These are phyloP conservation scores for Crypturellus undulatus DNA, from an alignment of 2,113 vertebrate species.

Conservation along the genomic window DNA sequence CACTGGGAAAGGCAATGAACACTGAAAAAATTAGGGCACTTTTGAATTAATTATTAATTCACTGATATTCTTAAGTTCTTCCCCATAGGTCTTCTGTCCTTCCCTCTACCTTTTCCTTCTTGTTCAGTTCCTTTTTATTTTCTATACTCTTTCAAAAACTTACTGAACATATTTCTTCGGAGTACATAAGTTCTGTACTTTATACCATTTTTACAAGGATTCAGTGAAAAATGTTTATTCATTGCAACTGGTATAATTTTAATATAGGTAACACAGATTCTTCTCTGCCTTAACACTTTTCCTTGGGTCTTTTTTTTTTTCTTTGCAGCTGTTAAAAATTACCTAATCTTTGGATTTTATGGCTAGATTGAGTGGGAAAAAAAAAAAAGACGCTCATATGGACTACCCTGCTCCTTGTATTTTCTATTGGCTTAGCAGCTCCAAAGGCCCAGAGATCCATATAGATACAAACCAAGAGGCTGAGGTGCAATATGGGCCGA, in stretches of 20 bases:
- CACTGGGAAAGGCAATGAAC: constrained; percentile 23
- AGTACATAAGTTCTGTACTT: neutral
- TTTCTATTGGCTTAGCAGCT: neutral
- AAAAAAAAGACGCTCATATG: neutral
- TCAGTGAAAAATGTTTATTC: neutral
- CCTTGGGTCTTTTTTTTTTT: neutral
- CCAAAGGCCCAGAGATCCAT: neutral
- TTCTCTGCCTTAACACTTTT: neutral
- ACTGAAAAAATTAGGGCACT: neutral
- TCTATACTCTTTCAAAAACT: neutral
- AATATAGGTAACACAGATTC: neutral
- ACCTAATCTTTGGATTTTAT: neutral
- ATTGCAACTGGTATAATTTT: neutral
- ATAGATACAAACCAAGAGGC: neutral
- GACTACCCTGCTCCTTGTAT: neutral
- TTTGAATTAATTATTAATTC: constrained; percentile 44
- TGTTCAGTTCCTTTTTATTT: neutral
- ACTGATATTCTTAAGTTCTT: neutral
- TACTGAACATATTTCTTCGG: neutral
- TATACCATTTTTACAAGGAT: neutral
- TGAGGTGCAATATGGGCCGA: neutral
- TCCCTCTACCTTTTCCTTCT: neutral
- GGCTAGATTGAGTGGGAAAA: neutral
- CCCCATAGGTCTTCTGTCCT: fast-evolving
- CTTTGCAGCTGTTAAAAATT: neutral